Percentiles rank a stretch among this genome's conserved stretches.
phyloP scores from a whole-genome alignment of 2,888 invertebrate species.

The Cosmopolites sordidus region DNA sequence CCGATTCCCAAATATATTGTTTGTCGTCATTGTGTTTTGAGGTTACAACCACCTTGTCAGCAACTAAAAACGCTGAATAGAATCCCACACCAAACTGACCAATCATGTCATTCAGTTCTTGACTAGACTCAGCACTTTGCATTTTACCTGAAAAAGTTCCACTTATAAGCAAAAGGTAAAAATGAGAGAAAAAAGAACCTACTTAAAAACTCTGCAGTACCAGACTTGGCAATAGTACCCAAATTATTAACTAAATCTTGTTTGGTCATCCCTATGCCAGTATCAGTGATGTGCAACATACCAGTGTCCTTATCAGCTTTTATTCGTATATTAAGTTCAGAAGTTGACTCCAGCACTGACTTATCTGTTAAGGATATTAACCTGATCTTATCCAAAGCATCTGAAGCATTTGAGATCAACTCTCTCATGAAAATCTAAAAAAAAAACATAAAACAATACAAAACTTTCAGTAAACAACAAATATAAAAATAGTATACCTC shows the following conservation, averaged over 20 bases:
- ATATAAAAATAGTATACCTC: slow-evolving; percentile 57
- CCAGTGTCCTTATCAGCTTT: slow-evolving; percentile 90
- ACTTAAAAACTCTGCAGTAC: slow-evolving; percentile 27
- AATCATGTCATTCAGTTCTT: slow-evolving; percentile 94
- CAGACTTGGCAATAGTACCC: slow-evolving; percentile 52
- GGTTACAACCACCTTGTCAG: slow-evolving; percentile 92
- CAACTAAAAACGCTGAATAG: slow-evolving; percentile 95
- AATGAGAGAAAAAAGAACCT: background rate
- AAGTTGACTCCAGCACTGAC: slow-evolving; percentile 68
- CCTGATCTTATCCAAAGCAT: slow-evolving; percentile 97
- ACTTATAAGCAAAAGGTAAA: background rate
- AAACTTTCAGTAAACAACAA: too few species aligned
- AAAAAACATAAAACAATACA: slow-evolving; percentile 15
- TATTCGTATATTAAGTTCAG: slow-evolving; percentile 85
- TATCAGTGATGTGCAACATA: slow-evolving; percentile 89
- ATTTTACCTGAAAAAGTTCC: slow-evolving; percentile 61
- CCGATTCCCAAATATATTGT: slow-evolving; percentile 98
- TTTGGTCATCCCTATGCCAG: slow-evolving; percentile 97
- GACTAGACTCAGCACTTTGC: slow-evolving; percentile 62
- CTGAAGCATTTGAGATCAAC: slow-evolving; percentile 97
- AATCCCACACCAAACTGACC: slow-evolving; percentile 99
- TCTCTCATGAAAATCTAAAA: slow-evolving; percentile 90
- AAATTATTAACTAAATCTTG: slow-evolving; percentile 90
- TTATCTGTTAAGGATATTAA: slow-evolving; percentile 87
- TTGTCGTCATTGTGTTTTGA: slow-evolving; percentile 91